Conservation (phyloP, 2,888 invertebrate genomes). For the Abrostola tripartita region DNA sequence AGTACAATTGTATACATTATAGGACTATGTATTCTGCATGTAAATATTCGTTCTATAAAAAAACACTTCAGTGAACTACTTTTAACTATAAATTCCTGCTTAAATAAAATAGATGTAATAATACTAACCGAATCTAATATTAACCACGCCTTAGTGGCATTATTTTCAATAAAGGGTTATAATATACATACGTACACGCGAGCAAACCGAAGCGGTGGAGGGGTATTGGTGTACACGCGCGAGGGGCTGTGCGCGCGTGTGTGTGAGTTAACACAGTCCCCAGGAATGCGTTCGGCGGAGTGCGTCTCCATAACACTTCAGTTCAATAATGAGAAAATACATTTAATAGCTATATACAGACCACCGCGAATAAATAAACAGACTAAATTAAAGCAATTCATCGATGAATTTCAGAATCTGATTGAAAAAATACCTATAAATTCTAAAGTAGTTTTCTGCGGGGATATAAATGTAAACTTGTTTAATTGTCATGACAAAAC, state of each 20-base stretch:
- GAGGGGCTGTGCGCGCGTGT: neutral
- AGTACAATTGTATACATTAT: slow-evolving; percentile 3
- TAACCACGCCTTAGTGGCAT: slow-evolving; percentile 1
- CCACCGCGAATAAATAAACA: slow-evolving; percentile 13
- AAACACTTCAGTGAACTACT: slow-evolving; percentile 21
- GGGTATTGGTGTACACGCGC: slow-evolving; percentile 7
- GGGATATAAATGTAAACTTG: slow-evolving; percentile 9
- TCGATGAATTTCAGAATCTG: slow-evolving; percentile 5
- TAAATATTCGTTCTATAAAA: slow-evolving; percentile 17
- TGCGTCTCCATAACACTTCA: slow-evolving; percentile 16
- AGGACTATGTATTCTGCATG: slow-evolving; percentile 13
- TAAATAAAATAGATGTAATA: slow-evolving; percentile 15
- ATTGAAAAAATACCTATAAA: slow-evolving; percentile 1
- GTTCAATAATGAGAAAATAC: slow-evolving; percentile 3
- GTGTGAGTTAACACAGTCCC: neutral
- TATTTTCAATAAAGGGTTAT: neutral
- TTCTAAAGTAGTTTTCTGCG: slow-evolving; percentile 10
- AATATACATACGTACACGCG: slow-evolving; percentile 2
- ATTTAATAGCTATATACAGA: slow-evolving; percentile 9
- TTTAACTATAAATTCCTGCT: slow-evolving; percentile 4
- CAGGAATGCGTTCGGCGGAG: slow-evolving; percentile 10
- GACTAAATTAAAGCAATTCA: slow-evolving; percentile 5
- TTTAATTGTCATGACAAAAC: slow-evolving; percentile 1
- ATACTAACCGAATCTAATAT: slow-evolving; percentile 24
- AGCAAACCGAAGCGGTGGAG: slow-evolving; percentile 4